Conservation (phyloP, 2,888 invertebrate genomes). For the Tridacna crocea region DNA sequence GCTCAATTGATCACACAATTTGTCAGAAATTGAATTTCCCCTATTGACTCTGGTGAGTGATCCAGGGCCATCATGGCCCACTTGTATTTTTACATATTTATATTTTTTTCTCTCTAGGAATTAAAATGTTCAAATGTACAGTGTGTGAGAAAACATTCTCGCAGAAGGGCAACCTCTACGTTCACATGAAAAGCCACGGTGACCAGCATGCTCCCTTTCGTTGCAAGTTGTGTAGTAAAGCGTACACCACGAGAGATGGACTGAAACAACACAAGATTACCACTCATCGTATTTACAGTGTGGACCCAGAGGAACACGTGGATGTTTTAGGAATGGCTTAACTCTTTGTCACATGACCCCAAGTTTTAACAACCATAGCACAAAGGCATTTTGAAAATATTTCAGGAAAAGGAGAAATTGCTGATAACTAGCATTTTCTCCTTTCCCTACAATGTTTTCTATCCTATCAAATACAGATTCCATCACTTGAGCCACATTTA, state of each 20-base stretch:
- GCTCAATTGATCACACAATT: too few relatives aligned
- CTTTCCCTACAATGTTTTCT: too few relatives aligned
- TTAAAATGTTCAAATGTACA: constrained; percentile 32
- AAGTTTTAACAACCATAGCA: too few relatives aligned
- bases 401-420: background rate
- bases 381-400: too few relatives aligned
- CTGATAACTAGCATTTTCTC: background rate
- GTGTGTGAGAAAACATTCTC: constrained; percentile 32
- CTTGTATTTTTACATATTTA: too few relatives aligned
- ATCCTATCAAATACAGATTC: too few relatives aligned
- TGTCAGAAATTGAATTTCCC: too few relatives aligned
- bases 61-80: too few relatives aligned
- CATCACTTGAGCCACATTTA: background rate
- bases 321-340: background rate
- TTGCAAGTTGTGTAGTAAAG: constrained; percentile 35
- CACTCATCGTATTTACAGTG: background rate
- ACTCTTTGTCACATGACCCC: too few relatives aligned
- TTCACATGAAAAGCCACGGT: constrained; percentile 27
- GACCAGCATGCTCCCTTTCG: background rate
- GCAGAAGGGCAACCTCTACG: constrained; percentile 38
- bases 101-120: constrained; percentile 27
- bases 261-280: constrained; percentile 1
- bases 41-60: too few relatives aligned
- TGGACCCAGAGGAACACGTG: background rate
- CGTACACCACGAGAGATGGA: constrained; percentile 36